Conservation (phyloP, 1,140 invertebrate genomes). For the Eueides isabella region DNA sequence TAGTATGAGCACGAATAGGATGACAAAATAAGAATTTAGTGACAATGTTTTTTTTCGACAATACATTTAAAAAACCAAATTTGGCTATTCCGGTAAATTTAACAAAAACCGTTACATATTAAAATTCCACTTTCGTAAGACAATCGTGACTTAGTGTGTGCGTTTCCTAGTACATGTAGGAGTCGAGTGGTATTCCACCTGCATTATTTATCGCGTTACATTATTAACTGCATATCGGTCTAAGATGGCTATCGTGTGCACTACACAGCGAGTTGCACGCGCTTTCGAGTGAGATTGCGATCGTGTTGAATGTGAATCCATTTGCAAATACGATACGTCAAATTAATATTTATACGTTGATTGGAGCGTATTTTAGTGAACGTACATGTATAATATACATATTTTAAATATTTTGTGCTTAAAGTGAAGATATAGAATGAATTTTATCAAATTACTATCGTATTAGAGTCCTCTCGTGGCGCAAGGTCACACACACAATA, state of each 20-base stretch:
- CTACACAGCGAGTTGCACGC: constrained; percentile 72
- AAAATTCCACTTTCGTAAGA: constrained; percentile 7
- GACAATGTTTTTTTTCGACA: too few relatives aligned
- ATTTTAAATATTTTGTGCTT: not conserved
- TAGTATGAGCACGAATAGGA: too few relatives aligned
- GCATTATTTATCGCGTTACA: constrained; percentile 76
- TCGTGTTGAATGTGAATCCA: constrained; percentile 50
- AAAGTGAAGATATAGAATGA: too few relatives aligned
- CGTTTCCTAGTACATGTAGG: constrained; percentile 40
- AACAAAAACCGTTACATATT: not conserved
- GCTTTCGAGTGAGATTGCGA: constrained; percentile 68
- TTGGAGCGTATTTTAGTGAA: not conserved
- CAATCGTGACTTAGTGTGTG: constrained; percentile 28
- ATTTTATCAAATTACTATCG: too few relatives aligned
- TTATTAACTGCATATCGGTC: constrained; percentile 76
- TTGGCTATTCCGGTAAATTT: not conserved
- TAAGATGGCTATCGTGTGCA: constrained; percentile 70
- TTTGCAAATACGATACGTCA: constrained; percentile 38
- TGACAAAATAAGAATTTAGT: too few relatives aligned
- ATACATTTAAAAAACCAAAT: too few relatives aligned
- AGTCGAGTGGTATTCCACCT: constrained; percentile 66
- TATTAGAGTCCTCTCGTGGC: too few relatives aligned
- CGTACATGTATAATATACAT: not conserved
- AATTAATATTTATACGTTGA: constrained; percentile 8
- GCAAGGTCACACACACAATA: too few relatives aligned